phyloP scores from a whole-genome alignment of 2,888 invertebrate genomes.

The Eristalis tenax region DNA sequence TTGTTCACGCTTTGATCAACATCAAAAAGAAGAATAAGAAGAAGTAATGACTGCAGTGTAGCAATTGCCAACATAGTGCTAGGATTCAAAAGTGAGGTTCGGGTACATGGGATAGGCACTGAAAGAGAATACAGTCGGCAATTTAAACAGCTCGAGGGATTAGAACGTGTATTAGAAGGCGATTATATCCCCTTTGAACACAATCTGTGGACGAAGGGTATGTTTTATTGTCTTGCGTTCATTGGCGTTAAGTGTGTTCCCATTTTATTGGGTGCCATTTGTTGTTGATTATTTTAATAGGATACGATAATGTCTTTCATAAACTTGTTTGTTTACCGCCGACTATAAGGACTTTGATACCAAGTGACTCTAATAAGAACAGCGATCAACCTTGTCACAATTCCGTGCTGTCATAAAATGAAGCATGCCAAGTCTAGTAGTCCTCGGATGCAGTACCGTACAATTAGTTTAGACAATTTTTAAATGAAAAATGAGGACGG shows the following conservation, averaged over 20 bases:
- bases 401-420: too few relatives aligned
- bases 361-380: too few relatives aligned
- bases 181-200: conserved; percentile 4
- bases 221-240: conserved; percentile 6
- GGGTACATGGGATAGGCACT: conserved; percentile 5
- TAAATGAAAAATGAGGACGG: too few relatives aligned
- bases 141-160: conserved; percentile 14
- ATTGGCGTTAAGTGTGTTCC: neutral
- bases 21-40: conserved; percentile 25
- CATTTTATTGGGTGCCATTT: neutral
- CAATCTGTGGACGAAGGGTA: conserved; percentile 14
- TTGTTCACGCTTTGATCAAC: conserved; percentile 49
- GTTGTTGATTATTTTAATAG: neutral
- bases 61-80: neutral
- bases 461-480: too few relatives aligned
- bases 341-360: too few relatives aligned
- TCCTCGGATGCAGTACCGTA: too few relatives aligned
- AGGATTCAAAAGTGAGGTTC: conserved; percentile 15
- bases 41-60: conserved; percentile 39
- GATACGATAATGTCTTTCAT: neutral
- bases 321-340: neutral
- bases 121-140: conserved; percentile 30
- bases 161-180: neutral
- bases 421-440: too few relatives aligned
- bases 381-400: too few relatives aligned